Base-by-base conservation (phyloP, 2,888 invertebrate genomes). In the Lasioglossum lativentre region DNA sequence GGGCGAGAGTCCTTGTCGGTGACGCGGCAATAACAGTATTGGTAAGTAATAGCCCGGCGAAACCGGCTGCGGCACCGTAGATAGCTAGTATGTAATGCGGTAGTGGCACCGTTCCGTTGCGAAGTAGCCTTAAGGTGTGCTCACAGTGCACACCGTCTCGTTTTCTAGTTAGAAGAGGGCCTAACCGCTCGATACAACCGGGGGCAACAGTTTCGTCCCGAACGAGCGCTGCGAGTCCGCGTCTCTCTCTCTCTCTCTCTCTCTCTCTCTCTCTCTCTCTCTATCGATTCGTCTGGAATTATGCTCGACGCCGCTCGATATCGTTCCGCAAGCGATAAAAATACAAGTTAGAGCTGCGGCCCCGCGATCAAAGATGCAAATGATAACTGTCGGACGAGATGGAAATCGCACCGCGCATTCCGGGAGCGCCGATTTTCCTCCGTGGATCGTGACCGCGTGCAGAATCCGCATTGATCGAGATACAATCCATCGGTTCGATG, bases 11-110 rank as follows among this genome's bases (percentile, higher is more conserved):
- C 42, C 45, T 59, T 52, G 74, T 71, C 71, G 75, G 72, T 86
- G 80, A 75, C 80, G 66, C 78, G 19, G 80, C 56, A 79, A 80
- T 85, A 86, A 79, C 76, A 85, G 85, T 85, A 82, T 86, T 76
- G 81, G 85, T 79, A 82, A 85, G 77, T 85, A 86, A 85, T 82
- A 85, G 81, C 76, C 74, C 27, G 77, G 56, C 47, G 42, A 71
- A 85, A 82, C 85, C 56, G 85, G 84, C 84, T 74, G 78, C 81
- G 78, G 70, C 78, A 81, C 34, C 75, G 76, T 79, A 68, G 79
- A 85, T 75, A 76, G 38, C 72, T 82, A 78, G 42, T 72, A 80
- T 75, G 84, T 82, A 87, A 87, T 80, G 85, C 85, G 82, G 82
- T 75, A 82, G 82, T 85, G 76, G 76, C 68, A 47, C 59, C 47